These are phyloP conservation scores for Camponotus fellah DNA, from an alignment of 2,888 invertebrate species.

Conservation along the genomic window DNA sequence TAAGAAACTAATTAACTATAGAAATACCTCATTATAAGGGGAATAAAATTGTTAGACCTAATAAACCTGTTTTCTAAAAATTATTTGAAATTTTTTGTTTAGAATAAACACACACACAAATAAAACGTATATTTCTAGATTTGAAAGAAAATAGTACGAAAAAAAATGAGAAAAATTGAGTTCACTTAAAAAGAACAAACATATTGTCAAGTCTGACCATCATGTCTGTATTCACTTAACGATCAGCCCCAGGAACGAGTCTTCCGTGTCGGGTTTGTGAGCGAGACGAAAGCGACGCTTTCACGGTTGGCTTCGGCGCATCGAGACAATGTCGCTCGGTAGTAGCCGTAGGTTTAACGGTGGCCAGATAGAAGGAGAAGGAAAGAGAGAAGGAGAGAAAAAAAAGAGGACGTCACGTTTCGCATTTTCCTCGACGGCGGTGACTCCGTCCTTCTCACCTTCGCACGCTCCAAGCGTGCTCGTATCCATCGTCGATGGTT, in stretches of 20 bases:
- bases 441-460: slow-evolving; percentile 73
- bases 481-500: slow-evolving; percentile 75
- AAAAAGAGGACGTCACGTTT: slow-evolving; percentile 70
- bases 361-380: slow-evolving; percentile 52
- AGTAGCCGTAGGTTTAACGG: slow-evolving; percentile 41
- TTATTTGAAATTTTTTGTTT: not conserved
- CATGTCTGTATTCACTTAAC: slow-evolving; percentile 50
- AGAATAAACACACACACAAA: not conserved
- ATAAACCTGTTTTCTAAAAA: not conserved
- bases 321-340: slow-evolving; percentile 53
- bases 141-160: not conserved
- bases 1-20: not conserved
- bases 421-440: slow-evolving; percentile 69
- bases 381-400: slow-evolving; percentile 19
- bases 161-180: not conserved
- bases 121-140: not conserved
- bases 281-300: slow-evolving; percentile 55
- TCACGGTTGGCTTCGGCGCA: slow-evolving; percentile 59
- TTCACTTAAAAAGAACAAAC: not conserved
- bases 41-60: not conserved
- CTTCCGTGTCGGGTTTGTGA: slow-evolving; percentile 28
- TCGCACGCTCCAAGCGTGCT: slow-evolving; percentile 68
- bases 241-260: slow-evolving; percentile 31
- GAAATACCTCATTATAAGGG: not conserved
- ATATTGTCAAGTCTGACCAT: slow-evolving; percentile 9